Base-by-base conservation (phyloP, 2,888 invertebrate species). In the Leucophenga maculata region DNA sequence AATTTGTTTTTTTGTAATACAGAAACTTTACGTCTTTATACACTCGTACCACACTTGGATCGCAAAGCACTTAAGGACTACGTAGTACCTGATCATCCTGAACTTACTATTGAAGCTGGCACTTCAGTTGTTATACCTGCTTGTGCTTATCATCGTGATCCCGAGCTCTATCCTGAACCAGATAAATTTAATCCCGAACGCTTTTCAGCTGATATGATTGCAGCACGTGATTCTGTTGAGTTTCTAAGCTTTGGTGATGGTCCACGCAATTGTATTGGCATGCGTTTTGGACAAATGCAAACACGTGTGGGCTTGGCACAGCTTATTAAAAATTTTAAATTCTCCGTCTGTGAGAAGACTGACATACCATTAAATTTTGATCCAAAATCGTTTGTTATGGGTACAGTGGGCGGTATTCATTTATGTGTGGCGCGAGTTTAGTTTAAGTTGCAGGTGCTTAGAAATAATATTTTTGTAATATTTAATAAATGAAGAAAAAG, bases 111-210 rank as follows among this genome's bases (percentile, higher is more conserved):
- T 68, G 90, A 90, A 54, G 87, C 89, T 50, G 78, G 71, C n/a
- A 72, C 75, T 0, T 22, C 72, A 1, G 32, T 84, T 0, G 0
- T 77, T 0, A 80, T 86, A 20, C 83, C 85, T 0, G 69, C 78
- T 3, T 88, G 89, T 73, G 89, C 89, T 0, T 90, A 92, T 72
- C 92, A 93, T 70, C 90, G 89, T 82, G 92, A 92, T 76, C 85
- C 85, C 0, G 72, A 84, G 11, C 78, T 87, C 44, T 89, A 86
- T 72, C 86, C 87, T 0, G 87, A 92, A 3, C 93, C 93, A 0
- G 88, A 91, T 3, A 89, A 87, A 46, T 92, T 92, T 70, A 89
- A 91, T 68, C 92, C 92, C 0, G 91, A 91, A 22, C 88, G 92
- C 75, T 92, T 92, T 79, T 84, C 88, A 0, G 84, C 89, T 0